Conservation (phyloP, 1,140 invertebrate species). For the Uloborus diversus region DNA sequence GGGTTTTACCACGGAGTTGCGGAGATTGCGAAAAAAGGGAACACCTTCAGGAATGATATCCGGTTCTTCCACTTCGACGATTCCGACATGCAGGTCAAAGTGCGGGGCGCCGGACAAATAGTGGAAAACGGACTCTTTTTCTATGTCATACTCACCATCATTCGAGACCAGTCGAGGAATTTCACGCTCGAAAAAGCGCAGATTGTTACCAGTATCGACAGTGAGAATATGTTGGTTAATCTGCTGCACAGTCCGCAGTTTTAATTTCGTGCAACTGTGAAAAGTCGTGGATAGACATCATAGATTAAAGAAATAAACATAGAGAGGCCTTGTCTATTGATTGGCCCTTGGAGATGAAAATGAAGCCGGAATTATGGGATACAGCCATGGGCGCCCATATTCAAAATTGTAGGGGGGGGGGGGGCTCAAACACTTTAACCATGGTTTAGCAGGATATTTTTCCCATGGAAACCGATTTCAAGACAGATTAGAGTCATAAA, state of each 20-base stretch:
- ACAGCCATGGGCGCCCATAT: too few species aligned
- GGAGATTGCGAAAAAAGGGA: constrained; percentile 34
- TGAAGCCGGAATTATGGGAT: too few species aligned
- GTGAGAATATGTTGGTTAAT: constrained; percentile 45
- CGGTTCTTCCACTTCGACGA: constrained; percentile 47
- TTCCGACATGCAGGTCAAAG: constrained; percentile 47
- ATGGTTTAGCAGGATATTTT: too few species aligned
- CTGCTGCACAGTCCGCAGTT: constrained; percentile 40
- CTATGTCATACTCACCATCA: constrained; percentile 35
- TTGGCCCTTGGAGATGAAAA: too few species aligned
- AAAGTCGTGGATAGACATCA: too few species aligned
- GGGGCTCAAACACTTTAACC: too few species aligned
- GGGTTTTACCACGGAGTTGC: constrained; percentile 45
- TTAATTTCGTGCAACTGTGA: constrained; percentile 3
- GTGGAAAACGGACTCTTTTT: constrained; percentile 33
- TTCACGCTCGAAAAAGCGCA: constrained; percentile 46
- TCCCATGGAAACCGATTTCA: too few species aligned
- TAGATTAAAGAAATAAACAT: too few species aligned
- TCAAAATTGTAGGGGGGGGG: too few species aligned
- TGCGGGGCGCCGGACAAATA: constrained; percentile 28
- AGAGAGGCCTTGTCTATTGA: too few species aligned
- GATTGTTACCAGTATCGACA: constrained; percentile 44
- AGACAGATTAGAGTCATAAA: too few species aligned
- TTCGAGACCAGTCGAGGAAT: constrained; percentile 42
- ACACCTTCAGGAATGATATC: constrained; percentile 49